Base-by-base conservation (phyloP, 2,113 vertebrate species). In the Neolamprologus cancellatus region DNA sequence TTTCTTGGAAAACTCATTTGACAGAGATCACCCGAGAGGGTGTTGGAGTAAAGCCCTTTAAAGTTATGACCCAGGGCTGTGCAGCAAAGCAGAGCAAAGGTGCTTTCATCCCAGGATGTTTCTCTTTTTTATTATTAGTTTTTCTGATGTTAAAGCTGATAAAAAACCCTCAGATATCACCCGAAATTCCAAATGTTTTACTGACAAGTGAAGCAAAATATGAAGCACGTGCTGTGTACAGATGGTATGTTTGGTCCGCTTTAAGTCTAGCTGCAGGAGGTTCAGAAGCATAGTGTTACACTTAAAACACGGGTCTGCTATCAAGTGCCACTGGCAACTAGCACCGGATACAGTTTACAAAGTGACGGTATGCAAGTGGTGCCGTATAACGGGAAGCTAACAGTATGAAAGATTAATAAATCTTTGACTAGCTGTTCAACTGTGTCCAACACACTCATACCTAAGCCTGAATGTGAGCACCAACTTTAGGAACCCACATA, bases 341-440 rank as follows among this genome's bases (percentile, higher is more conserved):
- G 85, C 54, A 92, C 91, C 46, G 90, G 89, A 94, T 90, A 88
- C 17, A 50, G 76, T 89, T 84, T 44, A 90, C 59, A 6, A 87
- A 85, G 86, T 41, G 85, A 64, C 13, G 53, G 84, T 64, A 86
- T 89, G 87, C 64, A 79, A 83, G 82, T 15, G 15, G 74, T 39
- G 78, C 23, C 50, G 17, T 14, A 81, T 93, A 80, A 79, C 81
- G 76, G 87, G 83, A 88, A 78, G 85, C 74, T 28, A 89, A 20
- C 71, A 17, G 30, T 66, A 17, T 92, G 39, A 82, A 91, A 88
- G 82, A 89, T 92, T 80, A 48, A 88, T 76, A 52, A 86, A 84
- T 41, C 54, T n/a, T 69, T 7, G 10, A 44, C 79, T n/a, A 7
- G 12, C 20, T 18, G 52, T 39, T 55, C 39, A 11, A 57, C 18